Evolutionary conservation across 1,140 invertebrate species (phyloP).

Genomic region (Lasioglossum baleicum): DNA sequence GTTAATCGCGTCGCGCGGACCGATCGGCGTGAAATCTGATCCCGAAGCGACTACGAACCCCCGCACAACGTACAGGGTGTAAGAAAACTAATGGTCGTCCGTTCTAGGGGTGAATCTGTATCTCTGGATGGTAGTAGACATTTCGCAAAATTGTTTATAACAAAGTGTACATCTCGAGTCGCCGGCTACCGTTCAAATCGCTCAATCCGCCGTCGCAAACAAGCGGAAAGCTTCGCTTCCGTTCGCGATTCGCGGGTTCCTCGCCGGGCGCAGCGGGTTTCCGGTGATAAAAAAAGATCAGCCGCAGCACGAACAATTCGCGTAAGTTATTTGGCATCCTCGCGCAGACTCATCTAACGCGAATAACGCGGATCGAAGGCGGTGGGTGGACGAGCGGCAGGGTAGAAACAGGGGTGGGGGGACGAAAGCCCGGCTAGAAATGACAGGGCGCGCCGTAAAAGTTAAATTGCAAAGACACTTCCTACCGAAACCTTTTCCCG

Average conservation of each 20-base stretch:
- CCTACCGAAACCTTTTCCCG: conserved; percentile 25
- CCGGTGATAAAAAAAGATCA: too few relatives aligned
- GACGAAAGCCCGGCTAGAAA: conserved; percentile 35
- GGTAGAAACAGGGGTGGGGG: not conserved
- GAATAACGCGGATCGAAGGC: not conserved
- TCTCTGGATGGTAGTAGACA: too few relatives aligned
- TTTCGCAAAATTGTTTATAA: too few relatives aligned
- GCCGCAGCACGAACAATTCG: not conserved
- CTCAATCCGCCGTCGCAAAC: not conserved
- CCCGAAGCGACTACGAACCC: not conserved
- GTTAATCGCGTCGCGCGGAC: conserved; percentile 59
- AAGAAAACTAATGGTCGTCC: too few relatives aligned
- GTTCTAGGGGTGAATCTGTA: too few relatives aligned
- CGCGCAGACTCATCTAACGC: not conserved
- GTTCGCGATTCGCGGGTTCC: not conserved
- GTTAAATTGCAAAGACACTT: conserved; percentile 57
- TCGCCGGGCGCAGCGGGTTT: not conserved
- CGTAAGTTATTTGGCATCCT: conserved; percentile 12
- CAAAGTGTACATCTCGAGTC: too few relatives aligned
- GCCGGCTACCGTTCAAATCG: too few relatives aligned
- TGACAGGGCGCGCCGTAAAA: conserved; percentile 53
- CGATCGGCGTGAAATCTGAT: conserved; percentile 43
- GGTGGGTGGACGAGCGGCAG: not conserved
- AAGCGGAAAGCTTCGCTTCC: not conserved
- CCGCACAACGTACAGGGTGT: too few relatives aligned